These are phyloP conservation scores for Drusus annulatus DNA, from an alignment of 1,140 invertebrate species.

Conservation along the genomic window DNA sequence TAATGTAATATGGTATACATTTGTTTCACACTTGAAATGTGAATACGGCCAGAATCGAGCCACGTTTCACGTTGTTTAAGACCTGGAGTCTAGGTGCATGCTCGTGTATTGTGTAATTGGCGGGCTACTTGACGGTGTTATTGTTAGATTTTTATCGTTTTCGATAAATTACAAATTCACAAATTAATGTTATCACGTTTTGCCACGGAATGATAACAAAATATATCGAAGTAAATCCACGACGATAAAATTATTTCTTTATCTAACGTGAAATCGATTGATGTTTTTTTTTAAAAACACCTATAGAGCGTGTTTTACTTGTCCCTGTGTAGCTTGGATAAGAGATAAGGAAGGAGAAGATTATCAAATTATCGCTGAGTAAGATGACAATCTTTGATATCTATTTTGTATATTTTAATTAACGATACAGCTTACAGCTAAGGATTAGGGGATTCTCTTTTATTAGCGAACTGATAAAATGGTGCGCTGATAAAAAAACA, in stretches of 20 bases:
- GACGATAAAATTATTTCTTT: neutral
- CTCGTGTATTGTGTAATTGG: neutral
- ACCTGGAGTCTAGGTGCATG: neutral
- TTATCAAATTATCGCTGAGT: no score
- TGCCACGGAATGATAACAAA: conserved; percentile 18
- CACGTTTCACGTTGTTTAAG: neutral
- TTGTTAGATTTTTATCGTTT: conserved; percentile 20
- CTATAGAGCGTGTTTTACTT: no score
- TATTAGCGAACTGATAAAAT: no score
- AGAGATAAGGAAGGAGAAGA: no score
- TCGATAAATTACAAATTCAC: conserved; percentile 17
- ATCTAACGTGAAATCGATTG: neutral
- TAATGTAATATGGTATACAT: neutral
- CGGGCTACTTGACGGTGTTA: neutral
- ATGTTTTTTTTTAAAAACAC: no score
- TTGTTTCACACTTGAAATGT: neutral
- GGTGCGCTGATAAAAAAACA: no score
- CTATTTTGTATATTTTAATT: no score
- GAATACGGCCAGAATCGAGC: neutral
- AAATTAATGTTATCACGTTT: conserved; percentile 25
- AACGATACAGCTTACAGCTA: no score
- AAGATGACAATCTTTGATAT: no score
- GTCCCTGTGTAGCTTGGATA: no score
- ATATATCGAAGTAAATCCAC: neutral
- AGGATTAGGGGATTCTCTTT: no score